These are phyloP conservation scores for Zaprionus inermis DNA, from an alignment of 1,140 invertebrate species.

Conservation along the genomic window DNA sequence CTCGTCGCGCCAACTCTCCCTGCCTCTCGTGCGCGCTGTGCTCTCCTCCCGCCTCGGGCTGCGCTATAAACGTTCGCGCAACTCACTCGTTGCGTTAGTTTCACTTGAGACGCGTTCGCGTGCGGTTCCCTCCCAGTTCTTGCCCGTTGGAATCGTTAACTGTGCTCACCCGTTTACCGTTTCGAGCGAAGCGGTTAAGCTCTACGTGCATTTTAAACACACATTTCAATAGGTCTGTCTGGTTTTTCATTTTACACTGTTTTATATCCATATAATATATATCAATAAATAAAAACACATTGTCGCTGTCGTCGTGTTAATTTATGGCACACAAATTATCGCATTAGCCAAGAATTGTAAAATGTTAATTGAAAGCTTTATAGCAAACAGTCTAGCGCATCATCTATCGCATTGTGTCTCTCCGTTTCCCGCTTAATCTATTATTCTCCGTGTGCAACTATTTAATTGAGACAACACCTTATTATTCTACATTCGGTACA, in stretches of 20 bases:
- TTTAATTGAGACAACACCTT: slow-evolving; percentile 16
- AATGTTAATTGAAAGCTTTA: slow-evolving; percentile 3
- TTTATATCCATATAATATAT: not conserved
- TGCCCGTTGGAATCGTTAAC: slow-evolving; percentile 1
- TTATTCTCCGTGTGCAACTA: slow-evolving; percentile 12
- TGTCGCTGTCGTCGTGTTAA: not conserved
- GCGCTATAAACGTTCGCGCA: slow-evolving; percentile 39
- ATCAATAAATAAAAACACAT: not conserved
- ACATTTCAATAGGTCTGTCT: slow-evolving; percentile 31
- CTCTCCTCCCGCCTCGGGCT: too few species aligned
- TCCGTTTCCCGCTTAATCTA: slow-evolving; percentile 2
- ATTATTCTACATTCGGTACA: slow-evolving; percentile 16
- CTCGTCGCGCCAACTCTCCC: not conserved
- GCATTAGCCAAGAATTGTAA: slow-evolving; percentile 3
- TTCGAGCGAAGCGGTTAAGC: slow-evolving; percentile 41
- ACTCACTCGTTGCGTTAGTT: slow-evolving; percentile 26
- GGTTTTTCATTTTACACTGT: not conserved
- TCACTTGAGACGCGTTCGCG: slow-evolving; percentile 34
- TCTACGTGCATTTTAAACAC: slow-evolving; percentile 42
- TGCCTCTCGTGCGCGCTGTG: not conserved
- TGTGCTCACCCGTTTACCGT: slow-evolving; percentile 1
- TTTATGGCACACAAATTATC: not conserved
- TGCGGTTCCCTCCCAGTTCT: slow-evolving; percentile 30
- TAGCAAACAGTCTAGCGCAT: not conserved
- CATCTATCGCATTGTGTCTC: not conserved